Evolutionary conservation across 2,113 vertebrate genomes (phyloP), one percentile per base, ranked within the genome.

Genomic region (Scatophagus argus): DNA sequence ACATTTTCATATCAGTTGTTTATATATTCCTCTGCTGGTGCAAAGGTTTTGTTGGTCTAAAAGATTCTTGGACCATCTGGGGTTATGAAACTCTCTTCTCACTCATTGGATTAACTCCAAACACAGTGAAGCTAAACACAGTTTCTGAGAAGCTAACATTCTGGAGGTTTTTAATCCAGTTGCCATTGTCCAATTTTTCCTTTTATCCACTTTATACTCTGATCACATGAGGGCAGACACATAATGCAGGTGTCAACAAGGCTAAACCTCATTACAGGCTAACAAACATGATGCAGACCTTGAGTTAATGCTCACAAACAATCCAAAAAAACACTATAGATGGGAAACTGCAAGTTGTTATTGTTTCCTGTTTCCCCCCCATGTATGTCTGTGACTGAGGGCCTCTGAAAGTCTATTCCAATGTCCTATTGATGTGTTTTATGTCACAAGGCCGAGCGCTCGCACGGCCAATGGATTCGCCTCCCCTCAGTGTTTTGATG

Each of bases 341-440:
- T 65, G 69, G 79, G 81, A 79, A 84, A 68, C 68, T 55, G 29
- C 72, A 64, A 82, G 63, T 73, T 60, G 43, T 60, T 72, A 58
- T 63, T 58, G 65, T 75, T 89, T 81, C 78, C 71, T 85, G 69
- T 78, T 87, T 68, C 43, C 41, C 62, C 62, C 76, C 66, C 76
- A 41, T 64, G 59, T 79, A 38, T 82, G 73, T 87, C 19, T 60
- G 64, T 87, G 77, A 83, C 71, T 14, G 94, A 95, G 94, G 95
- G 96, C 92, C 76, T 94, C 94, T 94, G 93, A 79, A 73, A 81
- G 94, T 95, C 95, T 87, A 39, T 87, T 94, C 94, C 95, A 95
- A 95, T 95, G 95, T 96, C 94, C 96, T 95, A 95, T 95, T 95
- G 95, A 96, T 95, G 95, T 90, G 91, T 91, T 86, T 83, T 75